Percentiles rank a stretch among this genome's conserved stretches.
phyloP scores from a whole-genome alignment of 2,888 invertebrate species.

The Dasypolia templi region DNA sequence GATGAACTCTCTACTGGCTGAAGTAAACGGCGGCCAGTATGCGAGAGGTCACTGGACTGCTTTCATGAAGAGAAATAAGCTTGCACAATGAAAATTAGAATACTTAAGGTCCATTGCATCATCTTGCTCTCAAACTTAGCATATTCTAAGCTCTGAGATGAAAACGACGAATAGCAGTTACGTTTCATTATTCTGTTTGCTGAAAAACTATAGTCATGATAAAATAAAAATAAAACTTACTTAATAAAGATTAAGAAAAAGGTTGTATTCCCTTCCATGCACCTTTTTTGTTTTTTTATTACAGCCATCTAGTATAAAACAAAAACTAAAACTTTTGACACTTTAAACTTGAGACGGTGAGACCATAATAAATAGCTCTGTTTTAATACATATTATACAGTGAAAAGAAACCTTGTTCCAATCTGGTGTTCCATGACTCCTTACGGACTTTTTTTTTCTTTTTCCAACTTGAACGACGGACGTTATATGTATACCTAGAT shows the following conservation, averaged over 20 bases:
- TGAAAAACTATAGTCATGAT: not conserved
- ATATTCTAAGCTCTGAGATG: not conserved
- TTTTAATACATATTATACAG: no score
- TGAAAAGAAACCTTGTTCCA: no score
- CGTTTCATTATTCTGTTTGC: not conserved
- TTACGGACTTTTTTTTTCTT: no score
- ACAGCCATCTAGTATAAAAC: no score
- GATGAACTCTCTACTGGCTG: slow-evolving; percentile 22
- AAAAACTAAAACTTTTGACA: no score
- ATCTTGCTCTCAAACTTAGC: not conserved
- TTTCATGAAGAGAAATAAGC: slow-evolving; percentile 15
- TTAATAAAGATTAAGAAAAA: no score
- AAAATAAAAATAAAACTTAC: no score
- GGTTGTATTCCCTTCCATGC: no score
- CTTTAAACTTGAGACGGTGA: no score
- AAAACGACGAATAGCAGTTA: not conserved
- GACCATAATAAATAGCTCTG: no score
- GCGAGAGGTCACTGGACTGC: slow-evolving; percentile 18
- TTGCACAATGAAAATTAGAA: not conserved
- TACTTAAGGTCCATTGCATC: not conserved
- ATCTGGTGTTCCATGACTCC: no score
- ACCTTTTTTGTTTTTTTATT: no score
- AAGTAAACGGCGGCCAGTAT: slow-evolving; percentile 31
- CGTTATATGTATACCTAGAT: not conserved
- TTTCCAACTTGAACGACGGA: not conserved